Evolutionary conservation across 92 coral and sea anemone genomes (phyloP).

Genomic region (Micromussa lordhowensis): DNA sequence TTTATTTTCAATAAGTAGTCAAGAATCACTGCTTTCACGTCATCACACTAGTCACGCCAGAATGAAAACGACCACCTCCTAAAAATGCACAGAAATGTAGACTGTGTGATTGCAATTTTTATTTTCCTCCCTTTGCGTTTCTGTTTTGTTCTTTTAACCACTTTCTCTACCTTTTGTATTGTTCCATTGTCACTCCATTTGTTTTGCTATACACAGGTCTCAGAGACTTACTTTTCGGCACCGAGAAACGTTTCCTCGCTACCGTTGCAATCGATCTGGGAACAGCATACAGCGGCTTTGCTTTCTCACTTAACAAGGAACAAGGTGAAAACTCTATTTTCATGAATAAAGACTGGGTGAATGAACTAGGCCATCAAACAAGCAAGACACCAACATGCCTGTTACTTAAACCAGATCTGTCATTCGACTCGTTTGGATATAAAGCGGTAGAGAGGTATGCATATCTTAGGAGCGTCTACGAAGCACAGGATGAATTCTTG

Average conservation of each 20-base stretch:
- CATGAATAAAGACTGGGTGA: conserved; percentile 14
- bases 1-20: no score
- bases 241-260: conserved; percentile 1
- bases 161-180: not conserved
- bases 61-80: no score
- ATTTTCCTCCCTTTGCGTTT: not conserved
- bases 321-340: not conserved
- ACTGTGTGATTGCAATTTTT: no score
- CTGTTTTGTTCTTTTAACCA: not conserved
- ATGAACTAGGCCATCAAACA: conserved; percentile 25
- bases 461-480: not conserved
- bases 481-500: not conserved
- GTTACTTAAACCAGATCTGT: conserved; percentile 20
- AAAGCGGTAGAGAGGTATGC: conserved; percentile 3
- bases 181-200: not conserved
- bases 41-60: no score
- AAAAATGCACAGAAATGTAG: no score
- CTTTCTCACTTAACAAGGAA: not conserved
- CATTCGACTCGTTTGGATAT: conserved; percentile 32
- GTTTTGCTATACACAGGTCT: not conserved
- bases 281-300: conserved; percentile 13
- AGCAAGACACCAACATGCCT: conserved; percentile 32
- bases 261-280: conserved; percentile 36
- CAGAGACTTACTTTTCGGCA: conserved; percentile 7
- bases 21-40: no score